phyloP scores from a whole-genome alignment of 2,113 vertebrate species.

The Nothobranchius furzeri region DNA sequence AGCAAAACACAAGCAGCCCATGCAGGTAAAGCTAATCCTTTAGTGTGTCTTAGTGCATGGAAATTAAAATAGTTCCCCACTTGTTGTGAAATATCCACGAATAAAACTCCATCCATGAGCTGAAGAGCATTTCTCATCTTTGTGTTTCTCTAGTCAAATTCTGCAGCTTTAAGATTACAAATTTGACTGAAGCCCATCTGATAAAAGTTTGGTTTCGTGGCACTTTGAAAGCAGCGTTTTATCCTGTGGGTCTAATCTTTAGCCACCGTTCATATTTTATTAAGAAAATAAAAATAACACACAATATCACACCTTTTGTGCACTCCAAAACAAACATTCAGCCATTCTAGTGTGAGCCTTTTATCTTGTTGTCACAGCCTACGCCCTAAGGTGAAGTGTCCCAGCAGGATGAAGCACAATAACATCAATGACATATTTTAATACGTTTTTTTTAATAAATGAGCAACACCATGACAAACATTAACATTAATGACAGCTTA shows the following conservation, averaged over 20 bases:
- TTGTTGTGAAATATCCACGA: too few relatives aligned
- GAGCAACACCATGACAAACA: too few relatives aligned
- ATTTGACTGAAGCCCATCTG: slow-evolving; percentile 58
- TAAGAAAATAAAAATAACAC: background rate
- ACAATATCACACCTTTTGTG: background rate
- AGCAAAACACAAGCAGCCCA: background rate
- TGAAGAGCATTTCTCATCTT: slow-evolving; percentile 7
- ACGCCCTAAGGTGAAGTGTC: slow-evolving; percentile 13
- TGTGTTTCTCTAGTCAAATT: slow-evolving; percentile 53
- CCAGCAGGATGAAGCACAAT: background rate
- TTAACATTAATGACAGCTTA: too few relatives aligned
- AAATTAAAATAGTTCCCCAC: background rate
- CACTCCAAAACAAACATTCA: slow-evolving; percentile 11
- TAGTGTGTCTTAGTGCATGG: slow-evolving; percentile 12
- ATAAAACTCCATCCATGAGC: slow-evolving; percentile 34
- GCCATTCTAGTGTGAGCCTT: slow-evolving; percentile 1
- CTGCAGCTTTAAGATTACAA: slow-evolving; percentile 3
- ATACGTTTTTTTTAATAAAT: too few relatives aligned
- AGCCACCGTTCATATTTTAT: background rate
- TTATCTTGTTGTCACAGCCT: slow-evolving; percentile 9
- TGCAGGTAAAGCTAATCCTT: slow-evolving; percentile 24
- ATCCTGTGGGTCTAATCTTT: background rate
- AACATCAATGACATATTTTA: background rate
- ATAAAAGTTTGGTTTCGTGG: slow-evolving; percentile 32
- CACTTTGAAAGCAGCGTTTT: slow-evolving; percentile 8